phyloP scores from a whole-genome alignment of 1,140 invertebrate species.

The Pseudomyrmex concolor region DNA sequence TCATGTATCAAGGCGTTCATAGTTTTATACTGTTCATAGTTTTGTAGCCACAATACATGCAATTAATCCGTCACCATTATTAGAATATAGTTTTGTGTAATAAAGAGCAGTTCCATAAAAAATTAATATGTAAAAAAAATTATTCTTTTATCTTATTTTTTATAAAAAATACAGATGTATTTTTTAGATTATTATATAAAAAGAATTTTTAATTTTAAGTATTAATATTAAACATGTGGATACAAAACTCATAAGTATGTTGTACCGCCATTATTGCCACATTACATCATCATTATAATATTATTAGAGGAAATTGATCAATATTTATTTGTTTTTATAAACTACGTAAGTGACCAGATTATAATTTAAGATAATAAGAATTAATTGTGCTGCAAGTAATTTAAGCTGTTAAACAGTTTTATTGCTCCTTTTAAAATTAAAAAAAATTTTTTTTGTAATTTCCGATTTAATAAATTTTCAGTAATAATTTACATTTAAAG shows the following conservation, averaged over 20 bases:
- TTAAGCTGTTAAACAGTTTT: no score
- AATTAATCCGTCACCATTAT: constrained; percentile 52
- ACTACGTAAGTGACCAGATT: no score
- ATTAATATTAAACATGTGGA: constrained; percentile 52
- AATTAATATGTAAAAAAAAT: constrained; percentile 28
- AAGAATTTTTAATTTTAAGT: constrained; percentile 6
- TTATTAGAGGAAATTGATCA: not conserved
- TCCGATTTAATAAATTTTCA: not conserved
- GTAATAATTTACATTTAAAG: not conserved
- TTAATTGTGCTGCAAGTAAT: not conserved
- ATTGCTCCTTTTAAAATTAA: no score
- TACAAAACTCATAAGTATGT: constrained; percentile 67
- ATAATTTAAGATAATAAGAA: constrained; percentile 19
- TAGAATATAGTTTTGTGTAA: constrained; percentile 37
- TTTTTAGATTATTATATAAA: constrained; percentile 4
- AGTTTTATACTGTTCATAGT: constrained; percentile 15
- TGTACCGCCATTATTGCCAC: constrained; percentile 66
- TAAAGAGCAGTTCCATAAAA: constrained; percentile 25
- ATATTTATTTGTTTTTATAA: no score
- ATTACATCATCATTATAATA: not conserved
- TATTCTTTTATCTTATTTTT: not conserved
- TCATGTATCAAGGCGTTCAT: constrained; percentile 60
- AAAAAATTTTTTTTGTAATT: not conserved
- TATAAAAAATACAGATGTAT: not conserved
- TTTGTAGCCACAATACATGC: constrained; percentile 73